phyloP scores from a whole-genome alignment of 2,888 invertebrate genomes.

The Hoplodrina ambigua region DNA sequence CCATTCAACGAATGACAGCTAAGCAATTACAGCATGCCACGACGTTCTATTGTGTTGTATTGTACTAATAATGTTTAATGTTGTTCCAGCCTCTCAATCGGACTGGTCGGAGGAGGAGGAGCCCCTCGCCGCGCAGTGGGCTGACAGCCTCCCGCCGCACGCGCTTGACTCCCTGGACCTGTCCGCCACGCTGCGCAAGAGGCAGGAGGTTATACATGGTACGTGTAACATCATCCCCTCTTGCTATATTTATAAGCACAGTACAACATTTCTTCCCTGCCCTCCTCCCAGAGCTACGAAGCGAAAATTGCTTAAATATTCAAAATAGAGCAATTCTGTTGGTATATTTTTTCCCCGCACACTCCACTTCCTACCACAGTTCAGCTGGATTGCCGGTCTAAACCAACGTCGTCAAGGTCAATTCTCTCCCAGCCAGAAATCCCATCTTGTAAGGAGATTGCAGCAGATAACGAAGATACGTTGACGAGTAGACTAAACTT shows the following conservation, averaged over 20 bases:
- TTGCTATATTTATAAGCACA: too few species aligned
- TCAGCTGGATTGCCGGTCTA: background rate
- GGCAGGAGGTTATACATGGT: constrained; percentile 89
- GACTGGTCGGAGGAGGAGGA: constrained; percentile 88
- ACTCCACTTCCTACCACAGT: too few species aligned
- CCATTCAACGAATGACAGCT: background rate
- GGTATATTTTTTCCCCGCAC: too few species aligned
- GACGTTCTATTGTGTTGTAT: background rate
- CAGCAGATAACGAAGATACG: background rate
- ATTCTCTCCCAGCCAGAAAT: background rate
- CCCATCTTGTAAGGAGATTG: background rate
- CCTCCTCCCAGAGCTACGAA: too few species aligned
- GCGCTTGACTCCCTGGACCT: constrained; percentile 80
- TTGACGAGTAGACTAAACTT: constrained; percentile 30
- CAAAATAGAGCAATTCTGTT: too few species aligned
- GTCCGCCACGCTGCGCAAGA: constrained; percentile 80
- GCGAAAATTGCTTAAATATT: too few species aligned
- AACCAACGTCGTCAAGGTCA: background rate
- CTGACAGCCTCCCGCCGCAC: constrained; percentile 83
- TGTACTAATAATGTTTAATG: too few species aligned
- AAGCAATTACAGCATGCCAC: background rate
- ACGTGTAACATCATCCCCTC: constrained; percentile 39
- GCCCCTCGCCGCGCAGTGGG: constrained; percentile 85
- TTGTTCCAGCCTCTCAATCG: constrained; percentile 80
- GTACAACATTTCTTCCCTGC: too few species aligned